Conservation (phyloP, 2,797 vertebrate species). For the Sphenodon punctatus region DNA sequence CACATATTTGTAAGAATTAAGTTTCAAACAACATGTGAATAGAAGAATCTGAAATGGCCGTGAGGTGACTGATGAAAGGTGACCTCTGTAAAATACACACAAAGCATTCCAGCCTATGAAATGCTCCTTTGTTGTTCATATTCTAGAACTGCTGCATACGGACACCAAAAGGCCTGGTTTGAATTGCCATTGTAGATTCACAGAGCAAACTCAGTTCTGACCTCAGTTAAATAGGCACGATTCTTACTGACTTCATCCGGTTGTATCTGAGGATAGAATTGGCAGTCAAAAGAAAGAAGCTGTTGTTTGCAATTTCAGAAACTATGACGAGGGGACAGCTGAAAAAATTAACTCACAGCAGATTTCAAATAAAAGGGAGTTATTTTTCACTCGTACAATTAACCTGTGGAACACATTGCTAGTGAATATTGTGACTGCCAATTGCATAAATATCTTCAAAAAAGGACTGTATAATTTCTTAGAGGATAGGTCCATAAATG, state of each 20-base stretch:
- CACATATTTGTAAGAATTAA: background rate
- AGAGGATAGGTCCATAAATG: too few relatives aligned
- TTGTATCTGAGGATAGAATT: slow-evolving; percentile 25
- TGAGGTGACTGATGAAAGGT: background rate
- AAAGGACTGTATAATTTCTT: too few relatives aligned
- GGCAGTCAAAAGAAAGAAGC: too few relatives aligned
- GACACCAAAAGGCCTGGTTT: background rate
- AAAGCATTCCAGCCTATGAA: background rate
- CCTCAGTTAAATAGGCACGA: background rate
- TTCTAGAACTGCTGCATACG: background rate
- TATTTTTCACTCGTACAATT: too few relatives aligned
- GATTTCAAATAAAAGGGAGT: too few relatives aligned
- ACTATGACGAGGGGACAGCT: too few relatives aligned
- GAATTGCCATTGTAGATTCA: background rate
- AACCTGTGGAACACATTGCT: too few relatives aligned
- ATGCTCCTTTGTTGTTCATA: background rate
- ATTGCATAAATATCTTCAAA: too few relatives aligned
- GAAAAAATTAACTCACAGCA: too few relatives aligned
- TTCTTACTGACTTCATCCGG: slow-evolving; percentile 2
- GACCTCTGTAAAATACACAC: background rate
- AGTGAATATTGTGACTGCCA: too few relatives aligned
- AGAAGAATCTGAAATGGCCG: background rate
- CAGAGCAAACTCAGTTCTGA: background rate
- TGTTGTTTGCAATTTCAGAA: too few relatives aligned
- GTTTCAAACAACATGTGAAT: background rate